Conservation (phyloP, 2,888 invertebrate species). For the Galerucella pusilla region DNA sequence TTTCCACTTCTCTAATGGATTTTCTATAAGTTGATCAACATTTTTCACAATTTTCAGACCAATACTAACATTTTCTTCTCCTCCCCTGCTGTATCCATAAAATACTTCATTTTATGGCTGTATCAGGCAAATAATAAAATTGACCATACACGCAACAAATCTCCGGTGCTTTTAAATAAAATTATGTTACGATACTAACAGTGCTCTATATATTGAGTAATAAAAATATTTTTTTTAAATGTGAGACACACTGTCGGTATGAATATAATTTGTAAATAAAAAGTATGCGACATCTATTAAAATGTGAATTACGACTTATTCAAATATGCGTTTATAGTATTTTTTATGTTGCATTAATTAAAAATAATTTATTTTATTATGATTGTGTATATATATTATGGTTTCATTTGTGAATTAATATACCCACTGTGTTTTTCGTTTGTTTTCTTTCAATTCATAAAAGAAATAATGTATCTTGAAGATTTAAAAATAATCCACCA, state of each 20-base stretch:
- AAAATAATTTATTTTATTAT: constrained; percentile 31
- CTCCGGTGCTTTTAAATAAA: too few species aligned
- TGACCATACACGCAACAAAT: too few species aligned
- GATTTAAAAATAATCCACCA: too few species aligned
- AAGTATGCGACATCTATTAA: constrained; percentile 9
- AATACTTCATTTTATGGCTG: too few species aligned
- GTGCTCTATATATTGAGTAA: not conserved
- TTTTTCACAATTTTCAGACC: too few species aligned
- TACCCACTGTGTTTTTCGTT: constrained; percentile 23
- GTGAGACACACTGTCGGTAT: constrained; percentile 1
- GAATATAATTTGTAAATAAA: constrained; percentile 24
- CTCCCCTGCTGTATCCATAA: too few species aligned
- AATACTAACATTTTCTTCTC: too few species aligned
- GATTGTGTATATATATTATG: constrained; percentile 30
- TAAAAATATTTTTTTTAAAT: not conserved
- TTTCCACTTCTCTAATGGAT: too few species aligned
- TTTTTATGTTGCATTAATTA: constrained; percentile 34
- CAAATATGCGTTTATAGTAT: constrained; percentile 27
- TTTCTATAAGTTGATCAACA: too few species aligned
- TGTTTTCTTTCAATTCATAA: not conserved
- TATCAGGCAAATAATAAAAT: too few species aligned
- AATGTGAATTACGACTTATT: not conserved
- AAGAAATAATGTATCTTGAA: not conserved
- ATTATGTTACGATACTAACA: too few species aligned
- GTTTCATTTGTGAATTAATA: constrained; percentile 30